These are phyloP conservation scores for Congeria kusceri DNA, from an alignment of 2,888 invertebrate genomes.

Conservation along the genomic window DNA sequence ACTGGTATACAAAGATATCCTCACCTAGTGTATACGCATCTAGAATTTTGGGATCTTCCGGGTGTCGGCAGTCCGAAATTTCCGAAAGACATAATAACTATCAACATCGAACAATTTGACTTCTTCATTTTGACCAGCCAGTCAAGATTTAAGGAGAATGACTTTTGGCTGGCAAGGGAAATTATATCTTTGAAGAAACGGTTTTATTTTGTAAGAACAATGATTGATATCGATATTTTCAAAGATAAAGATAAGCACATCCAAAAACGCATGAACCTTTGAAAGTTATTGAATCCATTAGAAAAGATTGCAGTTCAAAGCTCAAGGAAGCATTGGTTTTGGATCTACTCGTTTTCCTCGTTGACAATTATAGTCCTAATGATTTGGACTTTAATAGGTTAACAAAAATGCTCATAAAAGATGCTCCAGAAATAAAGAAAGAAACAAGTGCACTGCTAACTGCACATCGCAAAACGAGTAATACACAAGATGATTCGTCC, in stretches of 20 bases:
- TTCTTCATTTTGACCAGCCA: slow-evolving; percentile 18
- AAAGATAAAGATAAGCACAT: not conserved
- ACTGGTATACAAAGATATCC: too few relatives aligned
- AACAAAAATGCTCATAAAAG: not conserved
- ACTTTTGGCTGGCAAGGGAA: slow-evolving; percentile 28
- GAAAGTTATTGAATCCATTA: not conserved
- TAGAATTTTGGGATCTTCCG: too few relatives aligned
- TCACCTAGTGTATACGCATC: too few relatives aligned
- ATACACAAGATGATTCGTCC: too few relatives aligned
- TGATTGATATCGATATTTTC: slow-evolving; percentile 10
- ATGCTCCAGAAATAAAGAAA: not conserved
- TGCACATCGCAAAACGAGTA: too few relatives aligned
- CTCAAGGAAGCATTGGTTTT: not conserved
- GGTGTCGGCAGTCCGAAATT: too few relatives aligned
- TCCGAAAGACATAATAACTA: too few relatives aligned
- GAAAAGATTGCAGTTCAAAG: not conserved
- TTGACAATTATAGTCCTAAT: not conserved
- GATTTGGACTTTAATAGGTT: not conserved
- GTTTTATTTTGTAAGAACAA: slow-evolving; percentile 30
- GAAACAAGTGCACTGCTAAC: too few relatives aligned
- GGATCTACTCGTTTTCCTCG: not conserved
- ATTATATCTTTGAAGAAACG: slow-evolving; percentile 11
- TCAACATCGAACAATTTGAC: too few relatives aligned
- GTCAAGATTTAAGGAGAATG: slow-evolving; percentile 24
- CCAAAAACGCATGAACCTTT: not conserved